Evolutionary conservation across 2,888 invertebrate genomes (phyloP).

Genomic region (Polydesmus complanatus): DNA sequence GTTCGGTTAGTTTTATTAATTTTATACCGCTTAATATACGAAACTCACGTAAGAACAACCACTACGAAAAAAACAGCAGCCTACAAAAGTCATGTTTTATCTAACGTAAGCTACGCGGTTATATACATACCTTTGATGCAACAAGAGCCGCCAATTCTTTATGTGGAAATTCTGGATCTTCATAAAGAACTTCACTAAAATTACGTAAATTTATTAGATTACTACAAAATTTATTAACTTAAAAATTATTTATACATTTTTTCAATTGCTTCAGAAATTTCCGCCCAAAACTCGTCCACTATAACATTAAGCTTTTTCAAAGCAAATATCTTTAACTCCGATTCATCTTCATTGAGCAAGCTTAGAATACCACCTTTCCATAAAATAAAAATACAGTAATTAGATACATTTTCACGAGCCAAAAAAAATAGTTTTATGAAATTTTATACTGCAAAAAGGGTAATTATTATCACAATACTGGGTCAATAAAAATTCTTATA

Average conservation of each 20-base stretch:
- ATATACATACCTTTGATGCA: constrained; percentile 60
- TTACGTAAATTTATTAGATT: background rate
- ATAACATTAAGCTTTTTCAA: constrained; percentile 81
- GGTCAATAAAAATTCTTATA: too few species aligned
- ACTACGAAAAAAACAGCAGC: background rate
- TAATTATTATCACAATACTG: too few species aligned
- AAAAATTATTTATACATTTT: constrained; percentile 54
- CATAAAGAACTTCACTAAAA: constrained; percentile 74
- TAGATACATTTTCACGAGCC: too few species aligned
- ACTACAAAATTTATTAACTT: background rate
- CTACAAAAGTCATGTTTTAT: too few species aligned
- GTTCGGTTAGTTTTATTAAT: too few species aligned
- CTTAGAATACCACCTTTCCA: constrained; percentile 76
- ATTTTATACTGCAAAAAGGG: too few species aligned
- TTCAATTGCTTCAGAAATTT: constrained; percentile 93
- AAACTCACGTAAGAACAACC: too few species aligned
- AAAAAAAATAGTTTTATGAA: too few species aligned
- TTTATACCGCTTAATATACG: background rate
- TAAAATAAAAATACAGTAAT: background rate
- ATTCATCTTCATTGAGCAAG: constrained; percentile 83
- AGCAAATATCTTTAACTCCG: constrained; percentile 86
- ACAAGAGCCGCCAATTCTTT: constrained; percentile 89
- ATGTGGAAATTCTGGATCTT: constrained; percentile 71
- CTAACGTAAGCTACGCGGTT: constrained; percentile 17
- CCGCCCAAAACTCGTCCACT: constrained; percentile 97